These are phyloP conservation scores for Otus sunia DNA, from an alignment of 2,113 vertebrate genomes.

Conservation along the genomic window DNA sequence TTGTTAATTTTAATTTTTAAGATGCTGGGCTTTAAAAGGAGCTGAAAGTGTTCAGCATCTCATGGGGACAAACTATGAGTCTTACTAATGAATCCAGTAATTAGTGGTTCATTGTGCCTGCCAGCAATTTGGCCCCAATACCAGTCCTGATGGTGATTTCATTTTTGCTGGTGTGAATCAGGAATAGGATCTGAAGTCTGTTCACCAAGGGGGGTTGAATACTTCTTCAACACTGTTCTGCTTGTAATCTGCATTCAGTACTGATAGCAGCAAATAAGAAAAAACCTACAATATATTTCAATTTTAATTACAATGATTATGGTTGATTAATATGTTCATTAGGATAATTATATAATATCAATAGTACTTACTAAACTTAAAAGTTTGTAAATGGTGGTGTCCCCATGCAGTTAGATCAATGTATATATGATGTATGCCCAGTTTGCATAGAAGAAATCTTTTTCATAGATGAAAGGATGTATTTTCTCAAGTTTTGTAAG, in stretches of 20 bases:
- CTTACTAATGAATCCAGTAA: conserved; percentile 66
- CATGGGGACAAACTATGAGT: conserved; percentile 57
- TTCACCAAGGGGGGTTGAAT: not conserved
- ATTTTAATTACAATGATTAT: not conserved
- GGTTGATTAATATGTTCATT: not conserved
- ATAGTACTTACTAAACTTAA: not conserved
- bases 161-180: conserved; percentile 39
- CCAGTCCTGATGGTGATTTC: conserved; percentile 48
- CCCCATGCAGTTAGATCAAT: not conserved
- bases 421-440: not conserved
- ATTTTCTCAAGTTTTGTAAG: not conserved
- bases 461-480: not conserved
- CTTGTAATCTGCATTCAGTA: not conserved
- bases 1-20: conserved; percentile 63
- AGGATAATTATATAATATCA: not conserved
- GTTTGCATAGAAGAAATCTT: not conserved
- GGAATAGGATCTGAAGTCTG: conserved; percentile 20
- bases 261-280: not conserved
- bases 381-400: not conserved
- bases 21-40: conserved; percentile 41
- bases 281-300: not conserved
- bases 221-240: not conserved
- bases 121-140: conserved; percentile 55
- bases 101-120: conserved; percentile 65
- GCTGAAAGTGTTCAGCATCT: conserved; percentile 50